Conservation (phyloP, 2,113 vertebrate genomes). For the Rhabdomys dilectus region DNA sequence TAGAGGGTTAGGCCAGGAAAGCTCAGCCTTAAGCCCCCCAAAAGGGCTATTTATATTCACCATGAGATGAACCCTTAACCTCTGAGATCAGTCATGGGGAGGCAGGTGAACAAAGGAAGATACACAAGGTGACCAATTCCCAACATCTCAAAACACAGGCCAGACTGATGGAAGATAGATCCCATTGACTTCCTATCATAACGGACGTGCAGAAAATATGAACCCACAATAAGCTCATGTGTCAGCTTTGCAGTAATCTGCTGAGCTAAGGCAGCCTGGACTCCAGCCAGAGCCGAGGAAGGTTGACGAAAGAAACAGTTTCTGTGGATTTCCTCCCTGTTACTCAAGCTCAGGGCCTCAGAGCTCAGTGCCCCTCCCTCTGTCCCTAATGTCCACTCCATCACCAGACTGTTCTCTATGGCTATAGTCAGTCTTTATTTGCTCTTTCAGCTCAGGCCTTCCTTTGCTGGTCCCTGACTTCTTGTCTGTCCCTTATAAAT, state of each 20-base stretch:
- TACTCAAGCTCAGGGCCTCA: neutral
- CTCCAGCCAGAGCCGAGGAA: neutral
- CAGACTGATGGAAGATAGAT: neutral
- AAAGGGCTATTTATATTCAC: slow-evolving; percentile 47
- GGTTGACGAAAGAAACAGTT: neutral
- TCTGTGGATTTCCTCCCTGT: neutral
- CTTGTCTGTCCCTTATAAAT: neutral
- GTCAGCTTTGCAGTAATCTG: neutral
- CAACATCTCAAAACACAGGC: neutral
- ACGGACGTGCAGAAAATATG: neutral
- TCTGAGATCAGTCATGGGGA: slow-evolving; percentile 29
- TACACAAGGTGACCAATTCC: neutral
- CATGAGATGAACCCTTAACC: slow-evolving; percentile 30
- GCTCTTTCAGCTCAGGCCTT: neutral
- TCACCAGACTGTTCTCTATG: neutral
- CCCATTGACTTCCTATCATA: neutral
- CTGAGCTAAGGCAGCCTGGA: neutral
- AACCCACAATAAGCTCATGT: neutral
- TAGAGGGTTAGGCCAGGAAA: neutral
- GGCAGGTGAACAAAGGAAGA: neutral
- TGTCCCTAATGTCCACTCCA: neutral
- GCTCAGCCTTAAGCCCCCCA: neutral
- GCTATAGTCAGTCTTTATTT: neutral
- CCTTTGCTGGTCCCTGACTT: neutral
- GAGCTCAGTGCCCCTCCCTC: neutral